phyloP scores from a whole-genome alignment of 2,797 vertebrate species.

The Microchirus variegatus region DNA sequence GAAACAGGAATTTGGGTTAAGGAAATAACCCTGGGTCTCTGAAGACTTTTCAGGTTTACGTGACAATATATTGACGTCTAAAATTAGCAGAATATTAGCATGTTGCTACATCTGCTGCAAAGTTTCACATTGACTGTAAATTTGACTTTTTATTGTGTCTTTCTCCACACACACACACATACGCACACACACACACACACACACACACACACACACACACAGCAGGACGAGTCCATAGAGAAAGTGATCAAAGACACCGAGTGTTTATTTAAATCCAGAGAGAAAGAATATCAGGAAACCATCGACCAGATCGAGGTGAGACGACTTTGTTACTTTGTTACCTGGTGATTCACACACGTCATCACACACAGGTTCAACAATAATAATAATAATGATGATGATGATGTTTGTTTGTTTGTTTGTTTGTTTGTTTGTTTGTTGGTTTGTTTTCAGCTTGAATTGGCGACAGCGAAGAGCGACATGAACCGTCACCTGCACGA shows the following conservation, averaged over 20 bases:
- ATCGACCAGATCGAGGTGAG: constrained; percentile 94
- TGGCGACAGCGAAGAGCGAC: constrained; percentile 92
- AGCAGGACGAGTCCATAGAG: constrained; percentile 80
- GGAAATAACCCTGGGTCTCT: no score
- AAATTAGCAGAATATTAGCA: no score
- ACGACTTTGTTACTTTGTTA: no score
- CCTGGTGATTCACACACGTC: neutral
- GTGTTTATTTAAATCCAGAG: constrained; percentile 89
- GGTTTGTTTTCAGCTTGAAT: constrained; percentile 84
- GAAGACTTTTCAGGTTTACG: no score
- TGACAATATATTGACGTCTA: no score
- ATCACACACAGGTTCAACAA: neutral
- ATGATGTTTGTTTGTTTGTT: no score
- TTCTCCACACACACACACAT: neutral
- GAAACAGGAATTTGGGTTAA: no score
- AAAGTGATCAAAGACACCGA: constrained; percentile 94
- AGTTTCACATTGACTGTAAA: no score
- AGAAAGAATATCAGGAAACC: constrained; percentile 94
- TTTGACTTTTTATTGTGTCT: neutral
- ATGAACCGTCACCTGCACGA: constrained; percentile 95
- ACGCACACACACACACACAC: neutral
- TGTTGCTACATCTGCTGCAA: no score
- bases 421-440: no score
- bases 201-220: constrained; percentile 5
- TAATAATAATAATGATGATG: neutral